Percentiles rank a stretch among this genome's conserved stretches.
Evolutionary conservation across 1,140 invertebrate species (phyloP).

Genomic region (Dufourea novaeangliae): DNA sequence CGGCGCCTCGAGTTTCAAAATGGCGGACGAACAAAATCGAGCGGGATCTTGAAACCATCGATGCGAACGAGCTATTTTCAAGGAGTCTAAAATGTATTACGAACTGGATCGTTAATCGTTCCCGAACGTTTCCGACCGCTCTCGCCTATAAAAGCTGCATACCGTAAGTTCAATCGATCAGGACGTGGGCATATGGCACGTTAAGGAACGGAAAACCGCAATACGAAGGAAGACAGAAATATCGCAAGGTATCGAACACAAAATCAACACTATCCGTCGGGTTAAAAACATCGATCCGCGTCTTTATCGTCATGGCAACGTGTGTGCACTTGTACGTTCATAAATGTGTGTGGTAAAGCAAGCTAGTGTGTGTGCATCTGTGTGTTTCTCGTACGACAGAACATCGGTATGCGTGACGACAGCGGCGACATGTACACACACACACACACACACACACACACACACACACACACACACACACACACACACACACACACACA

Average conservation of each 20-base stretch:
- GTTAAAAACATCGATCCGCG: conserved; percentile 63
- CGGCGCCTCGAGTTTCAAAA: not conserved
- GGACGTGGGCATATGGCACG: conserved; percentile 12
- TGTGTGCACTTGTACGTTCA: conserved; percentile 35
- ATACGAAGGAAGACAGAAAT: conserved; percentile 54
- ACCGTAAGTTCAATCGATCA: conserved; percentile 19
- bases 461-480: not conserved
- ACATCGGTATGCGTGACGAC: not conserved
- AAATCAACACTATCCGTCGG: conserved; percentile 48
- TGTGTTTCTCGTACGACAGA: not conserved
- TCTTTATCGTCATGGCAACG: conserved; percentile 64
- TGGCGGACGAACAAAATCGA: not conserved
- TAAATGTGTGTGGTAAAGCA: conserved; percentile 6
- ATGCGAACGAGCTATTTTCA: too few relatives aligned
- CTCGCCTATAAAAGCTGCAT: not conserved
- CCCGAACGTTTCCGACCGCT: not conserved
- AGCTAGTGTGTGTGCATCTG: not conserved
- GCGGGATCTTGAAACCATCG: not conserved
- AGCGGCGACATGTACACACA: too few relatives aligned
- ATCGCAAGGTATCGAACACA: conserved; percentile 49
- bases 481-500: not conserved
- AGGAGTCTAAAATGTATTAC: too few relatives aligned
- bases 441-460: not conserved
- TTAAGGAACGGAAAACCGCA: conserved; percentile 39
- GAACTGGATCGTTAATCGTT: not conserved